Conservation (phyloP, 2,113 vertebrate species). For the Percopsis transmontana region DNA sequence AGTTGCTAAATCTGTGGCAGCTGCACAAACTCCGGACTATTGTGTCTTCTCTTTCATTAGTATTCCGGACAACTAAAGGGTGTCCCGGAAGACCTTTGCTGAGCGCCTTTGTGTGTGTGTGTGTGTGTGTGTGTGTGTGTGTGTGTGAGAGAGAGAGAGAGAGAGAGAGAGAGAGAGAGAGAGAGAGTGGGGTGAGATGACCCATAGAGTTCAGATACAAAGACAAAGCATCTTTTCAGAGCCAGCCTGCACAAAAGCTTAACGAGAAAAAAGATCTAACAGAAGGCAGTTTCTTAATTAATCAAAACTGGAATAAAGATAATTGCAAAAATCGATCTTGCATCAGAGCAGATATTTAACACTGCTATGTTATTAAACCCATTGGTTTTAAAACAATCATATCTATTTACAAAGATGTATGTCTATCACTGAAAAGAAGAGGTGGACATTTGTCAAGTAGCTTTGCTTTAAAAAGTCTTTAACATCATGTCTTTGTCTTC, state of each 20-base stretch:
- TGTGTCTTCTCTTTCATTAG: slow-evolving; percentile 42
- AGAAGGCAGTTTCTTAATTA: slow-evolving; percentile 7
- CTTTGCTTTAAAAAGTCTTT: too few relatives aligned
- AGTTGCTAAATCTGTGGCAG: slow-evolving; percentile 26
- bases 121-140: slow-evolving; percentile 25
- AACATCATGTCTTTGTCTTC: too few relatives aligned
- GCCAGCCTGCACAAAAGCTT: slow-evolving; percentile 11
- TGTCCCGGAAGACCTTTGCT: slow-evolving; percentile 32
- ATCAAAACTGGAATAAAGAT: slow-evolving; percentile 19
- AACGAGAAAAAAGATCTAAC: slow-evolving; percentile 1
- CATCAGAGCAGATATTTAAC: too few relatives aligned
- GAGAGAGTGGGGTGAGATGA: slow-evolving; percentile 24
- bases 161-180: not conserved
- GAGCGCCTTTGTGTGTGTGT: slow-evolving; percentile 11
- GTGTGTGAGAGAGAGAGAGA: slow-evolving; percentile 23
- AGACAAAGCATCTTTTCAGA: slow-evolving; percentile 13
- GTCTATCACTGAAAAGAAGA: not conserved
- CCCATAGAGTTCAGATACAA: slow-evolving; percentile 59
- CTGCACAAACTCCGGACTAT: slow-evolving; percentile 35
- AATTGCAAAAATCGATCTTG: not conserved
- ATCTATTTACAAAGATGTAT: not conserved
- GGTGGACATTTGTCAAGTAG: too few relatives aligned
- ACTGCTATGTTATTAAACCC: too few relatives aligned
- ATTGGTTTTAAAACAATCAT: not conserved
- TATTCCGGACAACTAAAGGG: slow-evolving; percentile 50